phyloP scores from a whole-genome alignment of 1,140 invertebrate species.

The Periplaneta americana region DNA sequence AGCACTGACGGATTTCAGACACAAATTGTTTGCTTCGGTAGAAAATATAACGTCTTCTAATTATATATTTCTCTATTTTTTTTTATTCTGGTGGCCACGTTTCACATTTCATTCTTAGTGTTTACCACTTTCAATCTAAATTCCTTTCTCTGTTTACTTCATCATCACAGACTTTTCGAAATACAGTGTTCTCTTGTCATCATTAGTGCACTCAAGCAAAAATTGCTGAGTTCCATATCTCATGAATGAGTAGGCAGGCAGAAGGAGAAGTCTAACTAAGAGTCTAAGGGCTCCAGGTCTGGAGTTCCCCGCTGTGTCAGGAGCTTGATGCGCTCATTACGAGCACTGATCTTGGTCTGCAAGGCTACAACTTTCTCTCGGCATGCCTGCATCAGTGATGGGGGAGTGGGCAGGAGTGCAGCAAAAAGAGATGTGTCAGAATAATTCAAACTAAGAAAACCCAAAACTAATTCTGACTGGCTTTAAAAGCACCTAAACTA shows the following conservation, averaged over 20 bases:
- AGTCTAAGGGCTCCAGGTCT: slow-evolving; percentile 58
- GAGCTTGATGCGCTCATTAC: slow-evolving; percentile 80
- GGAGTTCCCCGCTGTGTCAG: slow-evolving; percentile 78
- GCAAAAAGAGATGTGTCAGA: slow-evolving; percentile 47
- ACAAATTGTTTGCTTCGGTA: slow-evolving; percentile 3
- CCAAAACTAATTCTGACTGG: slow-evolving; percentile 5
- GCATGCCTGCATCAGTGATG: slow-evolving; percentile 55
- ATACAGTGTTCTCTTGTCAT: neutral
- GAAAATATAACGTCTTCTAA: slow-evolving; percentile 3
- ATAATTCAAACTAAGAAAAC: slow-evolving; percentile 13
- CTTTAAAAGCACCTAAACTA: neutral
- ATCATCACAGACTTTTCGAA: neutral
- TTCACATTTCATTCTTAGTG: slow-evolving; percentile 19
- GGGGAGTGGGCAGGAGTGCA: slow-evolving; percentile 39
- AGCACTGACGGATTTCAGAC: slow-evolving; percentile 16
- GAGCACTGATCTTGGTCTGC: slow-evolving; percentile 81
- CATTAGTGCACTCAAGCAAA: neutral
- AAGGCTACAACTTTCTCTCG: slow-evolving; percentile 77
- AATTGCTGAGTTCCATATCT: neutral
- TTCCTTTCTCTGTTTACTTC: neutral
- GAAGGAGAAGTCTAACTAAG: slow-evolving; percentile 18
- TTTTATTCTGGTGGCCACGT: slow-evolving; percentile 19
- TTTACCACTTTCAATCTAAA: neutral
- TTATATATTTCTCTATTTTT: slow-evolving; percentile 7
- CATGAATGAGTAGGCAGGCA: neutral